These are phyloP conservation scores for Trididemnum nubilum DNA, from an alignment of 23 tunicate species.

Conservation along the genomic window DNA sequence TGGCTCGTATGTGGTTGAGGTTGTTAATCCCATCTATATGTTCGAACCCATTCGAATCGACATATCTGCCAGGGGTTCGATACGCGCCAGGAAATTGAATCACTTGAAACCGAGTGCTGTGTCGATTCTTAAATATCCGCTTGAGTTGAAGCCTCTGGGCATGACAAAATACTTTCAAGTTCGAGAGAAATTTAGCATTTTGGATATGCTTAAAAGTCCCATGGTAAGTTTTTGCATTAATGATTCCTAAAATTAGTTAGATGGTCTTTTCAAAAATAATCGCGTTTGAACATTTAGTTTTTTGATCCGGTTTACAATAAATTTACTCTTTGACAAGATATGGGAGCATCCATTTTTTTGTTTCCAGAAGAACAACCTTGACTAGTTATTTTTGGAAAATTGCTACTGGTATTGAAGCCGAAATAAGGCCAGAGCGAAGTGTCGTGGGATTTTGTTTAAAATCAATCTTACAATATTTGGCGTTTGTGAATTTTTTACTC, in stretches of 20 bases:
- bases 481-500: no score
- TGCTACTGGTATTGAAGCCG: no score
- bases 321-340: no score
- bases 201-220: constrained; percentile 91
- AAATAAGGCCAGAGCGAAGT: no score
- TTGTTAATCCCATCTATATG: constrained; percentile 54
- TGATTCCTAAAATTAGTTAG: background rate
- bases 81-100: constrained; percentile 79
- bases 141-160: constrained; percentile 73
- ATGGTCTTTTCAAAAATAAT: no score
- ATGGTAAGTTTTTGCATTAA: constrained; percentile 66
- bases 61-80: constrained; percentile 57
- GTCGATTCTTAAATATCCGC: constrained; percentile 63
- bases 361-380: no score
- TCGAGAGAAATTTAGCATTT: constrained; percentile 86
- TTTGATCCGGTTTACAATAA: background rate
- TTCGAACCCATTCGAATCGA: constrained; percentile 87
- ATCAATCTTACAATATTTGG: no score
- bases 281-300: no score
- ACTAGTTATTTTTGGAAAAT: no score
- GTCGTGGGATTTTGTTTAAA: no score
- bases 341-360: no score
- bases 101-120: constrained; percentile 67
- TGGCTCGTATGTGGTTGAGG: constrained; percentile 85
- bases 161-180: constrained; percentile 74